Evolutionary conservation across 2,888 invertebrate genomes (phyloP).

Genomic region (Ryuthela nishihirai): DNA sequence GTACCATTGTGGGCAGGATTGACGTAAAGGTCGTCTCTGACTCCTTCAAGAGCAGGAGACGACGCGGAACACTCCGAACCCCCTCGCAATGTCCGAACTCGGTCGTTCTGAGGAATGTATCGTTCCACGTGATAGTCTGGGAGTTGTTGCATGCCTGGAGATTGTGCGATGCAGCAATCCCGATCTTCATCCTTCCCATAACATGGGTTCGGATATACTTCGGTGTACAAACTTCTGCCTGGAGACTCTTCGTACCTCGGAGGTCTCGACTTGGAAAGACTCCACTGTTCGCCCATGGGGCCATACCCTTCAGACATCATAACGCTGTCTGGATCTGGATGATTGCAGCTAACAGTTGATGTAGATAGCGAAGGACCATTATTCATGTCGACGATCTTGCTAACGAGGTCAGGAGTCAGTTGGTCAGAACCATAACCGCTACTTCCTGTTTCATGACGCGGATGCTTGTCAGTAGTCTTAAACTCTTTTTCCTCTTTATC

Average conservation of each 20-base stretch:
- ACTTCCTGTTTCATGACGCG: conserved; percentile 41
- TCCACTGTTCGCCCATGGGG: conserved; percentile 25
- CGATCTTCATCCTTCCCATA: conserved; percentile 30
- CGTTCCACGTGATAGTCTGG: conserved; percentile 21
- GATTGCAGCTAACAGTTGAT: conserved; percentile 33
- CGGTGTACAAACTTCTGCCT: conserved; percentile 18
- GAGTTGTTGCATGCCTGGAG: conserved; percentile 19
- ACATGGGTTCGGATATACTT: conserved; percentile 32
- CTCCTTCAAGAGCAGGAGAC: neutral
- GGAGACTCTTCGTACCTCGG: conserved; percentile 15
- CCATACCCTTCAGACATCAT: conserved; percentile 23
- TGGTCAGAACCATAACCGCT: conserved; percentile 42
- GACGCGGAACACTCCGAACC: conserved; percentile 14
- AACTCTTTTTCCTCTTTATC: conserved; percentile 35
- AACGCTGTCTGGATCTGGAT: conserved; percentile 25
- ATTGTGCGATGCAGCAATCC: conserved; percentile 22
- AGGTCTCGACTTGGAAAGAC: conserved; percentile 14
- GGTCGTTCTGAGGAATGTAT: conserved; percentile 34
- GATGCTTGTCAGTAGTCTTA: conserved; percentile 40
- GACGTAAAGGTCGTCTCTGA: conserved; percentile 37
- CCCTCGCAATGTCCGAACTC: conserved; percentile 22
- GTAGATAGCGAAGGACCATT: conserved; percentile 32
- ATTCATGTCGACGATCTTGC: conserved; percentile 36
- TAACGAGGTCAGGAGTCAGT: conserved; percentile 40
- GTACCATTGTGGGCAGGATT: conserved; percentile 50